phyloP scores from a whole-genome alignment of 2,797 vertebrate genomes.

The Pempheris klunzingeri region DNA sequence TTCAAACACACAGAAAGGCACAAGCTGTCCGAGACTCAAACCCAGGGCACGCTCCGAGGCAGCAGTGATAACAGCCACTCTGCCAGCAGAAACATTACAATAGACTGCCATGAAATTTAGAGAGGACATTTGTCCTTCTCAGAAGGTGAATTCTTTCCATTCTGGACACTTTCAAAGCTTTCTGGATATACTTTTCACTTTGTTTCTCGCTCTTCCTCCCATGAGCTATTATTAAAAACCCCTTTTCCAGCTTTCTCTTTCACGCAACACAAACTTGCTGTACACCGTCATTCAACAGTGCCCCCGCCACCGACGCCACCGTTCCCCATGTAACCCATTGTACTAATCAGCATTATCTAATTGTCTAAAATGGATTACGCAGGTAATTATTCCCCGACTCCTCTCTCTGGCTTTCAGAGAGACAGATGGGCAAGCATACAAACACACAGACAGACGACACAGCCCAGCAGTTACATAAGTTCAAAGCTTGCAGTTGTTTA shows the following conservation, averaged over 20 bases:
- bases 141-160: conserved; percentile 4
- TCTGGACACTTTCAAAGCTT: not conserved
- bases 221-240: conserved; percentile 10
- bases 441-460: conserved; percentile 35
- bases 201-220: conserved; percentile 10
- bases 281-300: conserved; percentile 20
- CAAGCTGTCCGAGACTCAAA: not conserved
- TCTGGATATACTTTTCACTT: conserved; percentile 8
- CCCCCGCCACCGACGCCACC: conserved; percentile 33
- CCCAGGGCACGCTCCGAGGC: not conserved
- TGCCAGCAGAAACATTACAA: conserved; percentile 19
- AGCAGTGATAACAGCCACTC: conserved; percentile 3
- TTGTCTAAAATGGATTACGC: conserved; percentile 80
- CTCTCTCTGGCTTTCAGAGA: conserved; percentile 48
- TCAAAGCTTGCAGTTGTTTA: conserved; percentile 14
- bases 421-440: conserved; percentile 50
- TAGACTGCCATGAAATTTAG: conserved; percentile 5
- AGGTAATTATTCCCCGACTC: conserved; percentile 82
- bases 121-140: conserved; percentile 16
- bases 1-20: not conserved
- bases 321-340: conserved; percentile 71
- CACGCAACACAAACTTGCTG: conserved; percentile 26
- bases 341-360: conserved; percentile 84
- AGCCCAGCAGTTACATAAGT: conserved; percentile 8
- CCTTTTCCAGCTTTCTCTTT: conserved; percentile 14